phyloP scores from a whole-genome alignment of 2,797 vertebrate species.

The Alcedo quadribrachys region DNA sequence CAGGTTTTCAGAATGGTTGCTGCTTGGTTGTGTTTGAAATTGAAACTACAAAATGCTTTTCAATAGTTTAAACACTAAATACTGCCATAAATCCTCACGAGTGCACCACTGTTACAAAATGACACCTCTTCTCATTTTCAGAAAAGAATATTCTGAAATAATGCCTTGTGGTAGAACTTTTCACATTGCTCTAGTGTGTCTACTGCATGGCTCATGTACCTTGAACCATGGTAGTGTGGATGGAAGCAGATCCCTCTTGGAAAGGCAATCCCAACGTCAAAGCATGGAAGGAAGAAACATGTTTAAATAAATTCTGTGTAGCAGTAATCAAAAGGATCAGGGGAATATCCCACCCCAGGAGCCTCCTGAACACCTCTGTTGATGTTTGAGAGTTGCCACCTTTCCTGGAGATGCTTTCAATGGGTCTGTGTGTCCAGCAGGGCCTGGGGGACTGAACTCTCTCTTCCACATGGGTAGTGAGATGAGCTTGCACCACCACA shows the following conservation, averaged over 20 bases:
- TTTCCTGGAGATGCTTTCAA: neutral
- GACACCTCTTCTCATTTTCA: neutral
- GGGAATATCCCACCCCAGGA: neutral
- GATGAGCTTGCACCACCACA: neutral
- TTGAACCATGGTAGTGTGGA: neutral
- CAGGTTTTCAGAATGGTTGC: neutral
- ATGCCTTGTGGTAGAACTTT: slow-evolving; percentile 53
- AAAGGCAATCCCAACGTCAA: slow-evolving; percentile 19
- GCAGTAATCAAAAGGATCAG: neutral
- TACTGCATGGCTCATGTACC: neutral
- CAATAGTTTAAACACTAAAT: neutral
- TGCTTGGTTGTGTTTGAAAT: slow-evolving; percentile 9
- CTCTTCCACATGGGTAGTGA: neutral
- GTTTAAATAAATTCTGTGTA: neutral
- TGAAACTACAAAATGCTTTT: slow-evolving; percentile 4
- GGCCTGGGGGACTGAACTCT: neutral
- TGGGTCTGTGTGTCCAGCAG: neutral
- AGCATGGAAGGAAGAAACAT: neutral
- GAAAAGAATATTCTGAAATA: slow-evolving; percentile 29
- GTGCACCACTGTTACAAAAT: neutral
- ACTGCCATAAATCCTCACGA: slow-evolving; percentile 4
- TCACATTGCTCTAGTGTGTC: slow-evolving; percentile 25
- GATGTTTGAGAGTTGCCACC: neutral
- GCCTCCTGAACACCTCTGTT: neutral
- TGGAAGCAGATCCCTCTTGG: slow-evolving; percentile 19